Conservation (phyloP, 2,797 vertebrate genomes). For the Microctenopoma stevenorrisi region DNA sequence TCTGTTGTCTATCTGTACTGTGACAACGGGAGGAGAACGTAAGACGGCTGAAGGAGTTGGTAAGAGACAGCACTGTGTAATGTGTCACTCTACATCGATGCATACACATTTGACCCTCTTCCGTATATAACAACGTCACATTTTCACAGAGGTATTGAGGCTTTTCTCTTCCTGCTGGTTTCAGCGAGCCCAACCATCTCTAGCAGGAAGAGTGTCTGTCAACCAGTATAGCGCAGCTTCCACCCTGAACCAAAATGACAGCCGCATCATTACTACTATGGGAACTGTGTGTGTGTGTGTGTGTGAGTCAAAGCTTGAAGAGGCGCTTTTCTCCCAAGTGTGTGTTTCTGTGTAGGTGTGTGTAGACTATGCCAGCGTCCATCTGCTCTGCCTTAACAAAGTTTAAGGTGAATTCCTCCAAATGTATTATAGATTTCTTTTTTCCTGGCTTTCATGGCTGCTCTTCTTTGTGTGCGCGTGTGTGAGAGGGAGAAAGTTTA, state of each 20-base stretch:
- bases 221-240: conserved; percentile 35
- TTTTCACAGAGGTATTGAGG: not conserved
- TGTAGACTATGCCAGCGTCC: conserved; percentile 43
- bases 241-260: conserved; percentile 49
- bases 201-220: conserved; percentile 49
- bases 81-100: not conserved
- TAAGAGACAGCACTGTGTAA: conserved; percentile 1
- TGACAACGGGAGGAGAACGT: conserved; percentile 21
- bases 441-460: conserved; percentile 17
- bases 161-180: conserved; percentile 28
- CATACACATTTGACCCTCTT: not conserved
- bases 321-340: not conserved
- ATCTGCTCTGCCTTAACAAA: conserved; percentile 60
- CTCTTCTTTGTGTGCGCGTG: conserved; percentile 8
- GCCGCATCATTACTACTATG: conserved; percentile 47
- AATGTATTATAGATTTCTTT: conserved; percentile 48
- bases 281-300: not conserved
- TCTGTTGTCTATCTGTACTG: conserved; percentile 15
- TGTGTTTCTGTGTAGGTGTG: conserved; percentile 25
- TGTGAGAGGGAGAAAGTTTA: not conserved
- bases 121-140: not conserved
- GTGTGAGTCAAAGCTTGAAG: not conserved
- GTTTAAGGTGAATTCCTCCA: conserved; percentile 58
- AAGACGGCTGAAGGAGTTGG: not conserved
- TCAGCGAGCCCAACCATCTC: conserved; percentile 32